Evolutionary conservation across 2,113 vertebrate genomes (phyloP), one percentile per base, ranked within the genome.

Genomic region (Chaenogobius annularis): DNA sequence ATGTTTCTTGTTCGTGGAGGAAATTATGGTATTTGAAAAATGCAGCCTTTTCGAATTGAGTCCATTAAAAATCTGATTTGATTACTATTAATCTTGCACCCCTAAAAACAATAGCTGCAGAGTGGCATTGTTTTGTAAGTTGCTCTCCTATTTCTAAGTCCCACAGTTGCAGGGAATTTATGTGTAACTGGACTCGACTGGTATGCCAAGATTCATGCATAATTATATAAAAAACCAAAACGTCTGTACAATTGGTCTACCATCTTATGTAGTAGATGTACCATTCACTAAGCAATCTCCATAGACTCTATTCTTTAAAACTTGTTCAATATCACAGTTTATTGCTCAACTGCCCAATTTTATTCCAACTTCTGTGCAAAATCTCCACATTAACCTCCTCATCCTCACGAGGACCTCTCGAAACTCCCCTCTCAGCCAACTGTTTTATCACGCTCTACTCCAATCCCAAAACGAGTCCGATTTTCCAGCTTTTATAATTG

Each of bases 401-500:
- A 17, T 55, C 56, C 19, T 59, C 64, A 22, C 3, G 37, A 75
- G 26, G 47, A 66, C 40, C 69, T 68, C 23, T 43, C 46, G 23
- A 61, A 26, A 35, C n/a, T 13, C 64, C 52, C 44, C 63, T 75
- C 70, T 81, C 71, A 37, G 13, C 50, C 35, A 54, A 73, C 72
- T 71, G 22, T 62, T 62, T 62, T 62, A 62, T 62, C 59, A 37
- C 26, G 26, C 26, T 37, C 31, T 47, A 73, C 48, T 65, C 64
- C 62, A 17, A 40, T 63, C 62, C 58, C n/a, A 64, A 74, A 80
- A 77, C n/a, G 0, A 69, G 68, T 22, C 17, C 47, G 70, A 26
- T 59, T 77, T 64, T 72, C 61, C 46, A 7, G 6, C 22, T 26
- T 79, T 79, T 84, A 59, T 59, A 87, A 88, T 88, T 83, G 83